Evolutionary conservation across 2,113 vertebrate species (phyloP).

Genomic region (Artemisiospiza belli): DNA sequence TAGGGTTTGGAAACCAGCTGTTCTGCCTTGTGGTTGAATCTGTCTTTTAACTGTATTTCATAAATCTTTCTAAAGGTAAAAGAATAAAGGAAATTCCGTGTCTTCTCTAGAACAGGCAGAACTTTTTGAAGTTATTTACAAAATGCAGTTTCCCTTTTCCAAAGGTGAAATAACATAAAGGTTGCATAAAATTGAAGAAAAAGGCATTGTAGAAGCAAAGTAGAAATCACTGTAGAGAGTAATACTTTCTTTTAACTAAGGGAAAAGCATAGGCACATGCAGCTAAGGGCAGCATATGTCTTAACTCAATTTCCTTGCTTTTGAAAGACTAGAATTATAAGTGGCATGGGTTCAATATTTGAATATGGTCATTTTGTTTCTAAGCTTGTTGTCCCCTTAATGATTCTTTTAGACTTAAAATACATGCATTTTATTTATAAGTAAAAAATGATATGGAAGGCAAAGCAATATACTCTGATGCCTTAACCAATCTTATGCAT

Average conservation of each 20-base stretch:
- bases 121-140: slow-evolving; percentile 34
- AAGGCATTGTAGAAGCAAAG: neutral
- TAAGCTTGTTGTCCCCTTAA: neutral
- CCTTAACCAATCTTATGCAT: neutral
- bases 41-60: neutral
- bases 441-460: neutral
- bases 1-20: neutral
- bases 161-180: neutral
- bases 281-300: neutral
- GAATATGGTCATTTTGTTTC: neutral
- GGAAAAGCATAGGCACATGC: neutral
- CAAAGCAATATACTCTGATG: neutral
- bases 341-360: neutral
- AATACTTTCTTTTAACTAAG: slow-evolving; percentile 11
- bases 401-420: neutral
- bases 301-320: slow-evolving; percentile 13
- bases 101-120: neutral
- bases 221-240: slow-evolving; percentile 10
- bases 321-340: neutral
- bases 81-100: slow-evolving; percentile 22
- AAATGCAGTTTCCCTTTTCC: neutral
- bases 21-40: neutral
- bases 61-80: slow-evolving; percentile 48
- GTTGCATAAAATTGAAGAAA: slow-evolving; percentile 8
- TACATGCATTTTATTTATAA: slow-evolving; percentile 1